Evolutionary conservation across 2,888 invertebrate species (phyloP), one percentile per base, ranked within the genome.

Genomic region (Cosmorhoe ocellata): DNA sequence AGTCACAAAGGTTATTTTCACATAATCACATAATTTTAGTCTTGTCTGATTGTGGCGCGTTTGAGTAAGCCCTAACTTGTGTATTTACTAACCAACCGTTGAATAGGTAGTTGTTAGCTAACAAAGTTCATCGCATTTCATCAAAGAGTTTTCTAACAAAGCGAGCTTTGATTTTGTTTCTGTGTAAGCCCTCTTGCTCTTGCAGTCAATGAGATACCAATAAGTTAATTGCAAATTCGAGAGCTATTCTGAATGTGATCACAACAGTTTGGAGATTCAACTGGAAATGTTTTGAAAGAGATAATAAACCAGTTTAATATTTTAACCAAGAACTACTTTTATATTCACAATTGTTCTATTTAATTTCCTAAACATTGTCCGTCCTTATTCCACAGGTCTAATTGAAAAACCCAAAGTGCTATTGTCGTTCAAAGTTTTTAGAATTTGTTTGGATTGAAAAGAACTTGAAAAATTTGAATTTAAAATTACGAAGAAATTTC

Each of bases 381-480:
- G 61, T 63, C 43, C 47, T 51, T 51, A 51, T 53, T 61, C 56
- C 47, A 46, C 40, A 38, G 52, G 51, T 53, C 58, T 61, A 58
- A 61, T 63, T 59, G 63, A 58, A 63, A 61, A 45, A 47, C 44
- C 50, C 51, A 51, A n/a, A 52, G 55, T 56, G 50, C 60, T 51
- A 56, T 58, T 56, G 59, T 58, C 54, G 39, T 56, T 46, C 24
- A 39, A 43, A 39, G 52, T 58, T 58, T 56, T 54, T 43, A 28
- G 37, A 48, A 52, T 43, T 57, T 49, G 48, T 56, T 57, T 37
- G 43, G 14, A 34, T 38, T 32, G 27, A 41, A 45, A 31, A 28
- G 40, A 51, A 43, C 55, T 49, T 50, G 51, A 51, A 47, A 34
- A 53, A 56, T 56, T 56, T 53, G 47, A 58, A 54, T 54, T 56